These are phyloP conservation scores for Saxidomus purpurata DNA, from an alignment of 1,140 invertebrate genomes.

Conservation along the genomic window DNA sequence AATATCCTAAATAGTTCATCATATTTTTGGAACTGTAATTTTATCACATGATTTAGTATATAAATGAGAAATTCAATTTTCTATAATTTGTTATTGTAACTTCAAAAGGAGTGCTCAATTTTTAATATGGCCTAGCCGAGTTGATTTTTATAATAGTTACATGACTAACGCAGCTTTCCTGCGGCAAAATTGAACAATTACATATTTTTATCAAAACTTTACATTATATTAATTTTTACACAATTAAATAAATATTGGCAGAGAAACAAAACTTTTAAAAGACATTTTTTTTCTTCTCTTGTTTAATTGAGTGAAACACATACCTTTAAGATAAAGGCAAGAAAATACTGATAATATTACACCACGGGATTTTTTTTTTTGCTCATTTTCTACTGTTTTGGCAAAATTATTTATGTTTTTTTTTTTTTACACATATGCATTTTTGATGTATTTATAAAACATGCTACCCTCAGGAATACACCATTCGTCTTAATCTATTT, in stretches of 20 bases:
- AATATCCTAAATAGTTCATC: too few species aligned
- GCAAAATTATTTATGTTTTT: too few species aligned
- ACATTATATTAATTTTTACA: constrained; percentile 6
- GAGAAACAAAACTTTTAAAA: background rate
- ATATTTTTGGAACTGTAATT: too few species aligned
- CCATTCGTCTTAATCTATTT: constrained; percentile 6
- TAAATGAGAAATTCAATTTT: background rate
- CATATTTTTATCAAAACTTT: background rate
- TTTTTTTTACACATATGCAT: background rate
- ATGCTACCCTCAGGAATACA: constrained; percentile 16
- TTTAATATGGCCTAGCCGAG: background rate
- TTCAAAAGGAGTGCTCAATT: background rate
- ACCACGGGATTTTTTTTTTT: background rate
- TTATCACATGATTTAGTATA: too few species aligned
- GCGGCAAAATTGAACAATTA: constrained; percentile 20
- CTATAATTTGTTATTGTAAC: background rate
- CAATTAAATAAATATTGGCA: background rate
- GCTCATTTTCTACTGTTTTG: too few species aligned
- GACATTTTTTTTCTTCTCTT: background rate
- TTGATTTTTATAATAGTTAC: background rate
- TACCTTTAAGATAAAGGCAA: background rate
- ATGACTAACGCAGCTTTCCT: background rate
- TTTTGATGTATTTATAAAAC: constrained; percentile 19
- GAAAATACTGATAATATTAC: background rate
- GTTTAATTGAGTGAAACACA: background rate